Evolutionary conservation across 2,888 invertebrate species (phyloP), one percentile per base, ranked within the genome.

Genomic region (Limnephilus auricula): DNA sequence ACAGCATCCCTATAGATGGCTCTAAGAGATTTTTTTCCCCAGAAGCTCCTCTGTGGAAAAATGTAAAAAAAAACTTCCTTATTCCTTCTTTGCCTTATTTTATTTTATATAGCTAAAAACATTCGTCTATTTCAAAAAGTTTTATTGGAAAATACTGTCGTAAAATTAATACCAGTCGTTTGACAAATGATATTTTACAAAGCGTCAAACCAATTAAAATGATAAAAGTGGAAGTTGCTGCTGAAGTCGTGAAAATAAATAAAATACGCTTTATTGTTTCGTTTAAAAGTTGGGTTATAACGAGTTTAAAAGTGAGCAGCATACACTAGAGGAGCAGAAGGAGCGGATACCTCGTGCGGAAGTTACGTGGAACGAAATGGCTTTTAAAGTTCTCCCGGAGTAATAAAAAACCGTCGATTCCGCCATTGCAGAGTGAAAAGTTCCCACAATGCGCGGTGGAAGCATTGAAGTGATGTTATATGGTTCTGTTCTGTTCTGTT

Each of bases 341-440:
- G 30, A 30, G 6, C 0, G 32, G 12, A 80, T 32, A 82, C 32
- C 83, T 88, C 86, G 86, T 31, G 89, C 31, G 30, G 79, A 91
- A 91, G 92, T 91, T 91, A 90, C 50, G 80, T 79, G 80, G 40
- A 89, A 90, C 30, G 37, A 89, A 89, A 89, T 79, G 79, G 79
- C n/a, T 79, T 89, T 79, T 79, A 79, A 89, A 89, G 79, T 89
- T 89, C 45, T 79, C 79, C 40, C 31, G 37, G 40, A 79, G 79
- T 79, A 89, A 89, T 79, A 79, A 89, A 89, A 89, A 65, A 25
- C 5, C n/a, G n/a, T 25, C 79, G 79, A 89, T 87, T 65, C 50
- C 25, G 87, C 85, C 40, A 45, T 85, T 30, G 85, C 45, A 15
- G 5, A 65, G 31, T 50, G 87, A 65, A 87, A 87, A 65, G 30